These are phyloP conservation scores for Macrophya alboannulata DNA, from an alignment of 2,888 invertebrate genomes.

Conservation along the genomic window DNA sequence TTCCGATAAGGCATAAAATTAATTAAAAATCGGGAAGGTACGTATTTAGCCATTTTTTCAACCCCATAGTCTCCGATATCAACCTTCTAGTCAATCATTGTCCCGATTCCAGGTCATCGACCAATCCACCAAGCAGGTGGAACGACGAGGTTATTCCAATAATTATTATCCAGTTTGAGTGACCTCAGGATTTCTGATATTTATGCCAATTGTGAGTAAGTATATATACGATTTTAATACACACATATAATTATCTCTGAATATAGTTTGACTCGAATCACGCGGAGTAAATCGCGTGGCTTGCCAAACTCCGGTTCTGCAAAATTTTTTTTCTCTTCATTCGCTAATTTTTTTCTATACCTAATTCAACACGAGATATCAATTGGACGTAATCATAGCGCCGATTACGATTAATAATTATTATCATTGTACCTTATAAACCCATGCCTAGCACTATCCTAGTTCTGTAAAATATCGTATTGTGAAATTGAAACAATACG, in stretches of 20 bases:
- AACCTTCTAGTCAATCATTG: conserved; percentile 30
- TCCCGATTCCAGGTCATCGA: conserved; percentile 43
- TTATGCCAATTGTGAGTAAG: not conserved
- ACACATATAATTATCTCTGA: conserved; percentile 15
- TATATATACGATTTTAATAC: not conserved
- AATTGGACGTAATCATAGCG: conserved; percentile 21
- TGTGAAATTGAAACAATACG: not conserved
- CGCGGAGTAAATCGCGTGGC: not conserved
- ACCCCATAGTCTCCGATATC: not conserved
- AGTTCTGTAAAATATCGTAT: not conserved
- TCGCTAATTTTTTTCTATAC: not conserved
- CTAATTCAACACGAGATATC: not conserved
- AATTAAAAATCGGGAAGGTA: not conserved
- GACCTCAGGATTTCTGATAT: conserved; percentile 29
- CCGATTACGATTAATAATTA: conserved; percentile 14
- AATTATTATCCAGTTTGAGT: not conserved
- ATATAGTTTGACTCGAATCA: not conserved
- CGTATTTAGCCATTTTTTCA: not conserved
- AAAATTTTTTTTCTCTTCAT: not conserved
- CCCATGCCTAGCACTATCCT: not conserved
- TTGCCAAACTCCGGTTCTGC: not conserved
- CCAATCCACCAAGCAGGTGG: conserved; percentile 33
- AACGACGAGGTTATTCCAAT: conserved; percentile 35
- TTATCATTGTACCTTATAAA: not conserved
- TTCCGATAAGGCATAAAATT: not conserved